A percentile compares a stretch with the other conserved stretches of the same genome.
phyloP scores from a whole-genome alignment of 2,113 vertebrate species.

The Cavia porcellus region DNA sequence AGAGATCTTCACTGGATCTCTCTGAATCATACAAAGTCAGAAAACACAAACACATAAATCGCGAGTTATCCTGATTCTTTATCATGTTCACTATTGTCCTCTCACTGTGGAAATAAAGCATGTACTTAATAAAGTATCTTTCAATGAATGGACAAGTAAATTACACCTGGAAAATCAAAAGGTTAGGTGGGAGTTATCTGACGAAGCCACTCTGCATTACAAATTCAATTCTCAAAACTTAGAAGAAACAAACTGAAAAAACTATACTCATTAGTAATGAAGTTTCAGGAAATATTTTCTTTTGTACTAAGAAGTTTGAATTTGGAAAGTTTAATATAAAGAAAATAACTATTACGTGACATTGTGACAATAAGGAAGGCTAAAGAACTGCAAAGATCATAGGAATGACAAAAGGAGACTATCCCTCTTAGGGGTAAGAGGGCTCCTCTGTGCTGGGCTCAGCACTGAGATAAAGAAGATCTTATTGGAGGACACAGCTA shows the following conservation, averaged over 20 bases:
- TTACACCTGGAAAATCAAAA: conserved; percentile 42
- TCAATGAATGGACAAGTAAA: conserved; percentile 27
- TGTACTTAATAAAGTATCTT: neutral
- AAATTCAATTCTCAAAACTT: conserved; percentile 51
- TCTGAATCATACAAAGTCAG: conserved; percentile 25
- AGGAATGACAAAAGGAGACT: neutral
- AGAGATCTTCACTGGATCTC: neutral
- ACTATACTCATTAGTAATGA: neutral
- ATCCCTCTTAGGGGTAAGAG: neutral
- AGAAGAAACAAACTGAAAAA: conserved; percentile 60
- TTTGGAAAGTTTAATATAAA: conserved; percentile 6
- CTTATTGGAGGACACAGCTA: neutral
- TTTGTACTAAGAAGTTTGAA: conserved; percentile 14
- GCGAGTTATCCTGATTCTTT: neutral
- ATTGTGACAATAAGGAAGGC: neutral
- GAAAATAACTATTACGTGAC: conserved; percentile 23
- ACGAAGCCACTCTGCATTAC: conserved; percentile 30
- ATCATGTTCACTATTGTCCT: neutral
- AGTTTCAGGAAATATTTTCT: neutral
- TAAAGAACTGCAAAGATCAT: neutral
- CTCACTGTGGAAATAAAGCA: neutral
- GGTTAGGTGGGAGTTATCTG: neutral
- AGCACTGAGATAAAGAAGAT: neutral
- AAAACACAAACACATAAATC: conserved; percentile 40
- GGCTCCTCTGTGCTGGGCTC: neutral